These are phyloP conservation scores for Aplysia californica DNA, from an alignment of 1,140 invertebrate genomes.

Conservation along the genomic window DNA sequence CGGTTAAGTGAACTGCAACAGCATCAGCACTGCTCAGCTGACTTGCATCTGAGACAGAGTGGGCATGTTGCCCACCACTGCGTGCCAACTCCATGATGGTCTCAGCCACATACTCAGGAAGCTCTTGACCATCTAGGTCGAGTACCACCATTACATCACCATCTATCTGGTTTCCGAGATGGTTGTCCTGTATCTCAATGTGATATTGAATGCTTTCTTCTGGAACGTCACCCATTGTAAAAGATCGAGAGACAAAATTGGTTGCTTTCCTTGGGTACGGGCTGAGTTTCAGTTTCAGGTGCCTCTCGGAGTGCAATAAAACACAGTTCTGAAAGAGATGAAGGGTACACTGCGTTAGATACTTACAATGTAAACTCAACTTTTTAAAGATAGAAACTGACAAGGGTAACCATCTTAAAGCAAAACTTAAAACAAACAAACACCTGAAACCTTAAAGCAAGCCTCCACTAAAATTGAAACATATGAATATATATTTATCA, in stretches of 20 bases:
- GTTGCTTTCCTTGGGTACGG: background rate
- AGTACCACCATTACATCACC: slow-evolving; percentile 17
- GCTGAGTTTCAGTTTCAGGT: background rate
- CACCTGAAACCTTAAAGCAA: too few species aligned
- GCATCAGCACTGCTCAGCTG: too few species aligned
- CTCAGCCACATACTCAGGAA: slow-evolving; percentile 11
- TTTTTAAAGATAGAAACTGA: too few species aligned
- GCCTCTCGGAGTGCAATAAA: background rate
- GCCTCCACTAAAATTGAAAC: too few species aligned
- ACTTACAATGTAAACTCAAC: background rate
- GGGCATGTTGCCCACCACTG: background rate
- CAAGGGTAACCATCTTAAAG: too few species aligned
- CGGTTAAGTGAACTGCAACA: too few species aligned
- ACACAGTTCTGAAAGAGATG: background rate
- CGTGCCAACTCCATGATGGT: slow-evolving; percentile 13
- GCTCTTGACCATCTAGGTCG: slow-evolving; percentile 21
- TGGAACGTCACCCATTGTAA: slow-evolving; percentile 3
- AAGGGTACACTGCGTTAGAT: background rate
- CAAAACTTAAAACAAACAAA: too few species aligned
- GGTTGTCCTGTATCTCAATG: slow-evolving; percentile 10
- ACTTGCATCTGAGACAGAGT: too few species aligned
- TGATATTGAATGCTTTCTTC: background rate
- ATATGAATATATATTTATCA: too few species aligned
- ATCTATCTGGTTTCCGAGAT: background rate
- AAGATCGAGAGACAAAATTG: background rate